These are phyloP conservation scores for Epistrophella euchroma DNA, from an alignment of 2,888 invertebrate genomes.

Conservation along the genomic window DNA sequence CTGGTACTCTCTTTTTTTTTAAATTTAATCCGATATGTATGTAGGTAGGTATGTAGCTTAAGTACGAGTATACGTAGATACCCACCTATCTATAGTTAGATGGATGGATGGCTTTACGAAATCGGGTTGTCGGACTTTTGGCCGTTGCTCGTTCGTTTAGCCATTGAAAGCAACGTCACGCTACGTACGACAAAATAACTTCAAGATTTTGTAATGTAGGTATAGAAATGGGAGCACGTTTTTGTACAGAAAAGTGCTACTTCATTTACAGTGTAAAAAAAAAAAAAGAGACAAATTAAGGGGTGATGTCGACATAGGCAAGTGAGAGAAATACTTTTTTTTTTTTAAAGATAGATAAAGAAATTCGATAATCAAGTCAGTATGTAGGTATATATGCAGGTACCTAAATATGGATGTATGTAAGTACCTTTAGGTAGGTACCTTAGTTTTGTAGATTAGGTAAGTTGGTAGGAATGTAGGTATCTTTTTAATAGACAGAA, in stretches of 20 bases:
- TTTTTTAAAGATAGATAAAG: constrained; percentile 15
- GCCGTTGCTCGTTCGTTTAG: constrained; percentile 22
- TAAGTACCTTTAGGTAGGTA: not conserved
- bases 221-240: constrained; percentile 63
- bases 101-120: constrained; percentile 24
- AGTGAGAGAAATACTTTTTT: constrained; percentile 22
- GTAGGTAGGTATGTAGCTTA: constrained; percentile 22
- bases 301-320: constrained; percentile 30
- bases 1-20: constrained; percentile 52
- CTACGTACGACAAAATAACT: not conserved
- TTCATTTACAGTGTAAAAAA: constrained; percentile 24
- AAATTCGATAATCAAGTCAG: constrained; percentile 31
- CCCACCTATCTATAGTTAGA: not conserved
- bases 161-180: constrained; percentile 7
- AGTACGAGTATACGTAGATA: not conserved
- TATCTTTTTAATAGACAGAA: not conserved
- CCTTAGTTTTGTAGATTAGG: not conserved
- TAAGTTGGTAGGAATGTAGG: not conserved
- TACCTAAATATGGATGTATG: not conserved
- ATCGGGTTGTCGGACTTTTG: constrained; percentile 43
- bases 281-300: constrained; percentile 37
- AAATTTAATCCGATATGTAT: constrained; percentile 33
- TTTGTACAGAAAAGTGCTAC: constrained; percentile 32
- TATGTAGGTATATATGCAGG: not conserved
- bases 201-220: not conserved